Evolutionary conservation across 2,113 vertebrate genomes (phyloP).

Genomic region (Orthonyx spaldingii): DNA sequence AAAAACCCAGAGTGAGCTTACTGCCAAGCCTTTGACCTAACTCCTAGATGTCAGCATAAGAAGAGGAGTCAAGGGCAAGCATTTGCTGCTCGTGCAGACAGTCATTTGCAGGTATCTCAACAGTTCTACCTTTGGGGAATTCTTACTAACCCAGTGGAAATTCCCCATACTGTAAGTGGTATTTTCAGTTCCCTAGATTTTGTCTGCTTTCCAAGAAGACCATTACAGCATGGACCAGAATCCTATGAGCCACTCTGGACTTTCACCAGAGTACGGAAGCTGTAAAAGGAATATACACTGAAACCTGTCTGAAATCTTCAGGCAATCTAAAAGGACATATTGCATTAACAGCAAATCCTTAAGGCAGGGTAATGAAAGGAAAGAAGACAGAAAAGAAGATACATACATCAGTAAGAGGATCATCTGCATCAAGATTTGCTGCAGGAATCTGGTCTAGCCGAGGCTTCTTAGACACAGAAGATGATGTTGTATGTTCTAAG

Average conservation of each 20-base stretch:
- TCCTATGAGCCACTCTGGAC: background rate
- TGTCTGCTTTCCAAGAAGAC: background rate
- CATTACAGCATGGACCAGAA: background rate
- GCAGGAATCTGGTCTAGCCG: conserved; percentile 96
- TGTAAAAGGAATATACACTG: accelerated
- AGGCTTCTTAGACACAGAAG: conserved; percentile 94
- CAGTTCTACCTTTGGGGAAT: background rate
- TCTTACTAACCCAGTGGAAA: background rate
- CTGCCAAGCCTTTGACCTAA: background rate
- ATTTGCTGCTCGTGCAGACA: background rate
- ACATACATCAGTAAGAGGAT: conserved; percentile 94
- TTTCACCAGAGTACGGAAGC: background rate
- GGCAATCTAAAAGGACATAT: background rate
- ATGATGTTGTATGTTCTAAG: conserved; percentile 91
- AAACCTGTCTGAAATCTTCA: background rate
- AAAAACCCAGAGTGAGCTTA: background rate
- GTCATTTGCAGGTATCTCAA: background rate
- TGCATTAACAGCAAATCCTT: background rate
- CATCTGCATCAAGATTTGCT: conserved; percentile 95
- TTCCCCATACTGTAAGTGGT: background rate
- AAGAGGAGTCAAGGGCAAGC: background rate
- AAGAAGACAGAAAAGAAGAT: background rate
- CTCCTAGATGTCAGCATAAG: background rate
- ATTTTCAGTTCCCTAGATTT: background rate
- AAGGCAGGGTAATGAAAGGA: background rate